phyloP scores from a whole-genome alignment of 2,888 invertebrate genomes.

The Ephialtes manifestator region DNA sequence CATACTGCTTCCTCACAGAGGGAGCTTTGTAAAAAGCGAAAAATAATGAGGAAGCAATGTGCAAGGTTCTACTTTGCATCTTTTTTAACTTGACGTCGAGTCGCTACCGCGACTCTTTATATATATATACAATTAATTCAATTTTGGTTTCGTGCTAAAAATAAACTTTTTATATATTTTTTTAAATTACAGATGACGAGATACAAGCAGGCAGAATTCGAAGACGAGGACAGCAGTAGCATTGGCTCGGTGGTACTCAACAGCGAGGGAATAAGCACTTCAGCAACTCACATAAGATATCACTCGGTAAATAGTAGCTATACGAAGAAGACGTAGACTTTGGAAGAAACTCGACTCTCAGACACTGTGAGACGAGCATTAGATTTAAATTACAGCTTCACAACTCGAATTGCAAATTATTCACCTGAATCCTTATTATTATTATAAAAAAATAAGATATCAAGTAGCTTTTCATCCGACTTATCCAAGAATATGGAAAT shows the following conservation, averaged over 20 bases:
- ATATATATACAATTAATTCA: not conserved
- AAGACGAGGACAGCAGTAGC: slow-evolving; percentile 93
- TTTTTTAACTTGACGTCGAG: too few relatives aligned
- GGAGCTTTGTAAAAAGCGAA: too few relatives aligned
- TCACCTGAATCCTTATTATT: not conserved
- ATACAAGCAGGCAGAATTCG: slow-evolving; percentile 95
- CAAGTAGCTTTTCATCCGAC: not conserved
- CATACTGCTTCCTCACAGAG: too few relatives aligned
- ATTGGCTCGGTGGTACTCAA: slow-evolving; percentile 94
- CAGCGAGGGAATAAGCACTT: slow-evolving; percentile 91
- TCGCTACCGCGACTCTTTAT: too few relatives aligned
- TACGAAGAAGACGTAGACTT: not conserved
- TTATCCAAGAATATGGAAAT: not conserved
- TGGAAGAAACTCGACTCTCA: not conserved
- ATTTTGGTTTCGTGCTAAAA: not conserved
- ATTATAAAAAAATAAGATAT: not conserved
- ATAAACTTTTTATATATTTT: not conserved
- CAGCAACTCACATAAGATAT: slow-evolving; percentile 94
- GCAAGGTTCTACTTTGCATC: too few relatives aligned
- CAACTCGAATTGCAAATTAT: not conserved
- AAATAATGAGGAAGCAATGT: too few relatives aligned
- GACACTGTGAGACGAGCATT: slow-evolving; percentile 6
- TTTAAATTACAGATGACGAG: slow-evolving; percentile 91
- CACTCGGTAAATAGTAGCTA: slow-evolving; percentile 89
- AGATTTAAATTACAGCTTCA: slow-evolving; percentile 15